A percentile compares a stretch with the other conserved stretches of the same genome.
phyloP scores from a whole-genome alignment of 1,140 invertebrate genomes.

The Lasioglossum albipes region DNA sequence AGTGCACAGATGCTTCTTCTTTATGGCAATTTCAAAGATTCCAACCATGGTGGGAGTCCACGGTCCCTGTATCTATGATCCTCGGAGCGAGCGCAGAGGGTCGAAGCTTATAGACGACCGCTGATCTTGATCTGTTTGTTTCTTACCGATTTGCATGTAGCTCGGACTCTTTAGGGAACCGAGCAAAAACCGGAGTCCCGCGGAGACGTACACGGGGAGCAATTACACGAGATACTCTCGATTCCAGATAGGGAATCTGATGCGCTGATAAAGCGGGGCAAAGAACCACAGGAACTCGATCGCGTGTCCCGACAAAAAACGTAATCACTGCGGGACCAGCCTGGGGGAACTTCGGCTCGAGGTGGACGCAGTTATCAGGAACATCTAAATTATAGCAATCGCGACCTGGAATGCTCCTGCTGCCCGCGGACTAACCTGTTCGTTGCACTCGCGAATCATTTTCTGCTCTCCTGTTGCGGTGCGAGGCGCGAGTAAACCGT shows the following conservation, averaged over 20 bases:
- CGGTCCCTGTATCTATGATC: not conserved
- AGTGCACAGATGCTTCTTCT: too few species aligned
- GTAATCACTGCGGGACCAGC: not conserved
- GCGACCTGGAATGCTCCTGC: not conserved
- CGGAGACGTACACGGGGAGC: slow-evolving; percentile 46
- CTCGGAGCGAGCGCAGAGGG: slow-evolving; percentile 15
- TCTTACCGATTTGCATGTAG: slow-evolving; percentile 59
- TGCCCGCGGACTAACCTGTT: not conserved
- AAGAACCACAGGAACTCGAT: slow-evolving; percentile 19
- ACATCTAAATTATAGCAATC: slow-evolving; percentile 4
- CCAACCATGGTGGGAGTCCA: not conserved
- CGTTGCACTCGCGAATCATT: not conserved
- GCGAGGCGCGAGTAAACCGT: too few species aligned
- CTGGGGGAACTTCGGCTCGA: not conserved
- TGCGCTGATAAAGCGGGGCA: slow-evolving; percentile 2
- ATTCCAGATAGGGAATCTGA: slow-evolving; percentile 46
- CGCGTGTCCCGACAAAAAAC: not conserved
- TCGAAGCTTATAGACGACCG: slow-evolving; percentile 43
- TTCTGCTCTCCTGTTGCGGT: too few species aligned
- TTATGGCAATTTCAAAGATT: slow-evolving; percentile 32
- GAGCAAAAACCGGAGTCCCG: slow-evolving; percentile 42
- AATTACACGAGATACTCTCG: slow-evolving; percentile 52
- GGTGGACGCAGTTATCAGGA: not conserved
- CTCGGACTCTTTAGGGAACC: slow-evolving; percentile 25
- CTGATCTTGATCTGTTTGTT: slow-evolving; percentile 62